A percentile compares a stretch with the other conserved stretches of the same genome.
These are phyloP conservation scores for Rhagologus leucostigma DNA, from an alignment of 2,113 vertebrate genomes.

Conservation along the genomic window DNA sequence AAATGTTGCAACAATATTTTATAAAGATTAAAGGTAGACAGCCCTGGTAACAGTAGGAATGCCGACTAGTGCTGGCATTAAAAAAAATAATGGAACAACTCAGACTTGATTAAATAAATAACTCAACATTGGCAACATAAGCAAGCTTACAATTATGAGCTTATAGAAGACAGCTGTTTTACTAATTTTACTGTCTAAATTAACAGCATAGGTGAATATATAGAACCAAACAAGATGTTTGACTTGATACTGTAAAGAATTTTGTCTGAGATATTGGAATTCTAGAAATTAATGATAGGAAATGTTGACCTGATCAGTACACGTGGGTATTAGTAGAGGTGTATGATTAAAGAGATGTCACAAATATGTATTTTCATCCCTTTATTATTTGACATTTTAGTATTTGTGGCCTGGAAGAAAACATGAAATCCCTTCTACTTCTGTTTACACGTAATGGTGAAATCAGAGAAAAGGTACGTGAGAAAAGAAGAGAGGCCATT, in stretches of 20 bases:
- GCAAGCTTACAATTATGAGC: background rate
- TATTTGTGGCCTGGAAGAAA: background rate
- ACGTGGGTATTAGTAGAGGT: background rate
- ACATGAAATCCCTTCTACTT: background rate
- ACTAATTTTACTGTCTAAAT: background rate
- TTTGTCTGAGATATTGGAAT: background rate
- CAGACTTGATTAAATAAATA: background rate
- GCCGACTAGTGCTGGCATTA: background rate
- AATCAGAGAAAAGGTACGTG: background rate
- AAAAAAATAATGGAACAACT: slow-evolving; percentile 1
- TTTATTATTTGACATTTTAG: background rate
- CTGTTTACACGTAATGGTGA: background rate
- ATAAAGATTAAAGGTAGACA: background rate
- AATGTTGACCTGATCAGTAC: background rate
- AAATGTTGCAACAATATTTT: slow-evolving; percentile 17
- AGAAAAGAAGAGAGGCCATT: background rate
- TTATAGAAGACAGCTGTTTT: background rate
- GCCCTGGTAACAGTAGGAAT: background rate
- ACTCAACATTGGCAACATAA: background rate
- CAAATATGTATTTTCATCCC: background rate
- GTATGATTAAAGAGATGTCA: background rate
- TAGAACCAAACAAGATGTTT: background rate
- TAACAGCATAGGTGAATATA: background rate
- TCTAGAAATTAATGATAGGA: background rate
- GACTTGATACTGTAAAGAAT: background rate